Conservation (phyloP, 2,888 invertebrate genomes). For the Timema podura region DNA sequence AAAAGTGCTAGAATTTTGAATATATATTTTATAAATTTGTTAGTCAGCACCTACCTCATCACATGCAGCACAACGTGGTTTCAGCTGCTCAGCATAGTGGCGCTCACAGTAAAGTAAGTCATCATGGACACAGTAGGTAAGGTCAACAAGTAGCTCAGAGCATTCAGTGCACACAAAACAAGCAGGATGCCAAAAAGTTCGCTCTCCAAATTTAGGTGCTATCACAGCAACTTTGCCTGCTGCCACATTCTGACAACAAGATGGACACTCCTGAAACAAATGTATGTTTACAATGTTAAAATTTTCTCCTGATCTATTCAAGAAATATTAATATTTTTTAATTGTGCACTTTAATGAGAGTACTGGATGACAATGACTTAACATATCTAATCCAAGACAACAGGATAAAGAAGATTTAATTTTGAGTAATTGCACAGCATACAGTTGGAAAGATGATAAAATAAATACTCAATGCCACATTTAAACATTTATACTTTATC, state of each 20-base stretch:
- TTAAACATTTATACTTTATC: background rate
- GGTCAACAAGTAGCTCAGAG: constrained; percentile 89
- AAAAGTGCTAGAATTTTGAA: no score
- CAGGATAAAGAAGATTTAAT: no score
- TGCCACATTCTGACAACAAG: constrained; percentile 75
- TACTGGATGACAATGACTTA: no score
- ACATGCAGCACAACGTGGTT: constrained; percentile 93
- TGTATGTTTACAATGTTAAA: background rate
- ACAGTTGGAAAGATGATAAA: no score
- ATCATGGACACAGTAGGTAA: constrained; percentile 91
- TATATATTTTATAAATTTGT: no score
- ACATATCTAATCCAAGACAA: no score
- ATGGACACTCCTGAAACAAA: constrained; percentile 67
- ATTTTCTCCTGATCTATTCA: constrained; percentile 3
- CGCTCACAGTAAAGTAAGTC: constrained; percentile 86
- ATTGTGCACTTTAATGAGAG: no score
- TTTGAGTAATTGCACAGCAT: no score
- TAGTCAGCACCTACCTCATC: constrained; percentile 97
- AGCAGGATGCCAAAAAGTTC: constrained; percentile 78
- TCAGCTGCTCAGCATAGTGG: constrained; percentile 94
- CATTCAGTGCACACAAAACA: constrained; percentile 90
- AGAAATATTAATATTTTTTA: no score
- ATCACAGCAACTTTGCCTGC: constrained; percentile 79
- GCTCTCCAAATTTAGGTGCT: constrained; percentile 75
- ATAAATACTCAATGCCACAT: background rate